A percentile compares a stretch with the other conserved stretches of the same genome.
Evolutionary conservation across 1,140 invertebrate genomes (phyloP).

Genomic region (Drosophila lowei): DNA sequence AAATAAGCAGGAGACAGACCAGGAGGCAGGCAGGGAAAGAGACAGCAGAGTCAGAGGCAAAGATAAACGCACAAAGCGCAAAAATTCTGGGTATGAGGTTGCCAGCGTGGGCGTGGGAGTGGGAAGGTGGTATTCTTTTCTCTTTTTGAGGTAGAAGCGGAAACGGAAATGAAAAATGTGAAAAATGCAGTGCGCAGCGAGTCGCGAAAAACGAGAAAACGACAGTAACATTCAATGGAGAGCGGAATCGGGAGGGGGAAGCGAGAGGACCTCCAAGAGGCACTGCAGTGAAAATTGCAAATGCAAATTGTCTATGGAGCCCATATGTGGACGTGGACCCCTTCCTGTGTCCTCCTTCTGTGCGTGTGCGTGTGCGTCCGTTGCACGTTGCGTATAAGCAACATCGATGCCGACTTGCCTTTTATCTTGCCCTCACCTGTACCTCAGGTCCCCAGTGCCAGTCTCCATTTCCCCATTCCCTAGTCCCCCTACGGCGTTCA

Average conservation of each 20-base stretch:
- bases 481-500: conserved; percentile 36
- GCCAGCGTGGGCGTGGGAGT: neutral
- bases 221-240: conserved; percentile 17
- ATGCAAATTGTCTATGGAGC: conserved; percentile 65
- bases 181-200: conserved; percentile 63
- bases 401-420: conserved; percentile 42
- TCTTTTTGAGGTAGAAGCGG: conserved; percentile 51
- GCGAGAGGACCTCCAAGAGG: conserved; percentile 29
- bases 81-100: conserved; percentile 12
- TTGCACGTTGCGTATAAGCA: conserved; percentile 62
- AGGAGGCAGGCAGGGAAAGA: conserved; percentile 17
- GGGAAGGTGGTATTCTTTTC: conserved; percentile 7
- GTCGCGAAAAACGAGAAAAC: conserved; percentile 24
- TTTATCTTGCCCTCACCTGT: conserved; percentile 34
- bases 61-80: conserved; percentile 60
- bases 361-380: conserved; percentile 24
- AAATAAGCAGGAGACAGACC: conserved; percentile 55
- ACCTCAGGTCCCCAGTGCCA: too few species aligned
- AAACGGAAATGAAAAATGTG: conserved; percentile 80
- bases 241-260: neutral
- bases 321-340: conserved; percentile 2
- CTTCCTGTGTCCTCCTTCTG: neutral
- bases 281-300: conserved; percentile 46
- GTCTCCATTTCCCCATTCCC: conserved; percentile 36
- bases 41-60: conserved; percentile 8